Evolutionary conservation across 2,797 vertebrate genomes (phyloP).

Genomic region (Falco novaeseelandiae): DNA sequence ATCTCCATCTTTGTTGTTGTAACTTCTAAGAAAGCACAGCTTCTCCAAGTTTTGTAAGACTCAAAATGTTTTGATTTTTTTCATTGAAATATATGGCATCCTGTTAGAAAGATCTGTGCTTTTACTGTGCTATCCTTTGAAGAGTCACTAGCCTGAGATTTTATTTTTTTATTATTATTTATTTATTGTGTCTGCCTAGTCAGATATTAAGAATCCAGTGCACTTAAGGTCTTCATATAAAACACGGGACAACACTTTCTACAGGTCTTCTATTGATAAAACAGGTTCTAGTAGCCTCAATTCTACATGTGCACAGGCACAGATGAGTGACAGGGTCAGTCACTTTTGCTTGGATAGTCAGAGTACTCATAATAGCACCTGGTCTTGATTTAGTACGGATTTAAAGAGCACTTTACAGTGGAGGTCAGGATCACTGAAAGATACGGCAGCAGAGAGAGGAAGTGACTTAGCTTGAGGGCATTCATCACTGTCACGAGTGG

Average conservation of each 20-base stretch:
- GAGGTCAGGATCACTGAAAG: neutral
- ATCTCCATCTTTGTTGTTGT: neutral
- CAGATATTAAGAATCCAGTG: neutral
- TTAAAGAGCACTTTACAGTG: neutral
- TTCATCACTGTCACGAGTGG: rapidly evolving
- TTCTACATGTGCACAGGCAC: neutral
- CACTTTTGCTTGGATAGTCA: neutral
- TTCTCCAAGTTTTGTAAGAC: neutral
- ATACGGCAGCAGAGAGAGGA: neutral
- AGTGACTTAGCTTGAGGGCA: neutral
- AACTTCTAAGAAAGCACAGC: neutral
- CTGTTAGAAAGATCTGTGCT: neutral
- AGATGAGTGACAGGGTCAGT: neutral
- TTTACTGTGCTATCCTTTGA: neutral
- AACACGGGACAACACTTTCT: rapidly evolving
- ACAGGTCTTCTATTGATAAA: neutral
- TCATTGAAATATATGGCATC: neutral
- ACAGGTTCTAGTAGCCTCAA: neutral
- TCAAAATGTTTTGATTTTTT: neutral
- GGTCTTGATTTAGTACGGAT: neutral
- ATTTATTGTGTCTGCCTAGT: neutral
- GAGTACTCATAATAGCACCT: neutral
- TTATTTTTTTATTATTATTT: neutral
- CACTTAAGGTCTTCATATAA: neutral
- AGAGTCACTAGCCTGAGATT: neutral